Conservation (phyloP, 2,888 invertebrate genomes). For the Eristalinus aeneus region DNA sequence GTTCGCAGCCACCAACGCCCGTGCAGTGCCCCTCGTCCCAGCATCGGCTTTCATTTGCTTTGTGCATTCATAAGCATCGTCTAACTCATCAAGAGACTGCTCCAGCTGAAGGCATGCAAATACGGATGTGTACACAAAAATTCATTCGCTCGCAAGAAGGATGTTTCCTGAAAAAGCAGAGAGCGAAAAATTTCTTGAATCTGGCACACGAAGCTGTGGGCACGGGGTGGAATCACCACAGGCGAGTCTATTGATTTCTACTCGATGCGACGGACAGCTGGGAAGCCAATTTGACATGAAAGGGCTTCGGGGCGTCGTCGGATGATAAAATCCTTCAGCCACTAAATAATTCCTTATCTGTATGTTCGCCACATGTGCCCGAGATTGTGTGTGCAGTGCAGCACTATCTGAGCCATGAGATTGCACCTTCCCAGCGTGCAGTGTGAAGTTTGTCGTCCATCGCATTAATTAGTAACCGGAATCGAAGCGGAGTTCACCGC, state of each 20-base stretch:
- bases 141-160: conserved; percentile 31
- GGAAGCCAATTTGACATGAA: neutral
- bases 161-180: conserved; percentile 19
- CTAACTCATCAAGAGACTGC: conserved; percentile 19
- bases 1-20: too few relatives aligned
- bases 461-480: neutral
- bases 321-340: conserved; percentile 28
- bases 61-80: conserved; percentile 31
- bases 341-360: conserved; percentile 46
- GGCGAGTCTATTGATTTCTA: conserved; percentile 60
- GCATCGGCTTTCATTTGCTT: conserved; percentile 13
- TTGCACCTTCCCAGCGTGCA: neutral
- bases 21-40: neutral
- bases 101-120: conserved; percentile 22
- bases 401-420: too few relatives aligned
- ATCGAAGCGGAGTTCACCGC: neutral
- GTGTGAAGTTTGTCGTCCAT: neutral
- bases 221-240: conserved; percentile 21
- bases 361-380: neutral
- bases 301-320: neutral
- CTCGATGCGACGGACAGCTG: conserved; percentile 5
- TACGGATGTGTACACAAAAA: conserved; percentile 15
- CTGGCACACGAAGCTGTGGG: neutral
- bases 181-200: neutral
- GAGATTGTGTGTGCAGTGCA: neutral